These are phyloP conservation scores for Harpagoxenus sublaevis DNA, from an alignment of 2,888 invertebrate genomes.

Conservation along the genomic window DNA sequence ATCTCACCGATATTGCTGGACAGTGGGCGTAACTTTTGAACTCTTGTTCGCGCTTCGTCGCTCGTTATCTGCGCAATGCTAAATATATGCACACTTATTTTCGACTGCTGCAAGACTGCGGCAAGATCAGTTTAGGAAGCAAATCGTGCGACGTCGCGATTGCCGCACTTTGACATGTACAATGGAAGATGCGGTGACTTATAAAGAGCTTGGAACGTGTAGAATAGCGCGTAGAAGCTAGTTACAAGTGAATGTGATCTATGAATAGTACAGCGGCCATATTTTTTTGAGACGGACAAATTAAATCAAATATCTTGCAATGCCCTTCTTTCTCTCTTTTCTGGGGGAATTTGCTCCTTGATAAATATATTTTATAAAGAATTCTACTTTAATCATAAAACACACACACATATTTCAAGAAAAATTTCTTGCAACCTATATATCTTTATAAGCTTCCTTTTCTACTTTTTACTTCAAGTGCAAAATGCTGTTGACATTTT, in stretches of 20 bases:
- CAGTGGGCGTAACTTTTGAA: slow-evolving; percentile 52
- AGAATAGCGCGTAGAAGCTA: background rate
- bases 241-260: slow-evolving; percentile 13
- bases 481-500: background rate
- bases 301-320: background rate
- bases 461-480: background rate
- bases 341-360: background rate
- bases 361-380: background rate
- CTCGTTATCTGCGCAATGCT: slow-evolving; percentile 34
- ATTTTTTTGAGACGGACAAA: background rate
- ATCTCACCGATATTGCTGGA: slow-evolving; percentile 62
- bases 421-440: background rate
- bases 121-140: slow-evolving; percentile 44
- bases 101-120: slow-evolving; percentile 18
- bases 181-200: background rate
- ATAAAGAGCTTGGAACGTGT: background rate
- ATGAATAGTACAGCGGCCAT: background rate
- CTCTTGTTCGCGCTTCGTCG: slow-evolving; percentile 30
- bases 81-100: slow-evolving; percentile 49
- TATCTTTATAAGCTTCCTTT: background rate
- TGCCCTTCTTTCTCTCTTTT: background rate
- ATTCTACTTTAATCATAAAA: background rate
- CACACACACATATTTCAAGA: background rate
- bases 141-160: background rate
- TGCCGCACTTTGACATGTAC: slow-evolving; percentile 4